Percentiles rank a stretch among this genome's conserved stretches.
Evolutionary conservation across 2,113 vertebrate species (phyloP).

Genomic region (Corvus moneduloides): DNA sequence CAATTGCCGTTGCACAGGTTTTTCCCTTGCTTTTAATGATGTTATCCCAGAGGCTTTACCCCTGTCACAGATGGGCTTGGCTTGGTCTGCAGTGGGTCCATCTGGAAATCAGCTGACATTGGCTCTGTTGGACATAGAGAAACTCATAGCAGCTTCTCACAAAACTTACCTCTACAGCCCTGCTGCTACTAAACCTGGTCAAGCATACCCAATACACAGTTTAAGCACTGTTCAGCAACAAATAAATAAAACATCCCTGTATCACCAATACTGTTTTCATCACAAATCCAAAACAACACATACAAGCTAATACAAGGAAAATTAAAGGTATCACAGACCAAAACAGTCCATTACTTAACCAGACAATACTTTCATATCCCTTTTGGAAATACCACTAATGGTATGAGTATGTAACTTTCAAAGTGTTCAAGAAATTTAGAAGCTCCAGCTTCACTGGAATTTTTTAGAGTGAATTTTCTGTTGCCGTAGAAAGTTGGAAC

Average conservation of each 20-base stretch:
- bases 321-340: neutral
- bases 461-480: neutral
- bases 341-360: neutral
- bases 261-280: neutral
- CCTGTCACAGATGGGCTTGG: neutral
- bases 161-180: neutral
- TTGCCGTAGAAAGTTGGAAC: rapidly evolving
- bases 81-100: neutral
- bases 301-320: neutral
- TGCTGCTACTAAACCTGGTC: neutral
- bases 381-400: neutral
- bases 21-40: neutral
- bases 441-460: neutral
- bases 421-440: neutral
- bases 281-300: neutral
- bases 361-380: neutral
- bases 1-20: rapidly evolving
- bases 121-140: neutral
- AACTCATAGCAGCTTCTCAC: neutral
- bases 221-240: neutral
- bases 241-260: neutral
- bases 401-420: neutral
- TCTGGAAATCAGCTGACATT: neutral
- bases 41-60: neutral
- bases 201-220: neutral